A percentile compares a stretch with the other conserved stretches of the same genome.
Conservation (phyloP, 2,113 vertebrate genomes). For the Bufo gargarizans region DNA sequence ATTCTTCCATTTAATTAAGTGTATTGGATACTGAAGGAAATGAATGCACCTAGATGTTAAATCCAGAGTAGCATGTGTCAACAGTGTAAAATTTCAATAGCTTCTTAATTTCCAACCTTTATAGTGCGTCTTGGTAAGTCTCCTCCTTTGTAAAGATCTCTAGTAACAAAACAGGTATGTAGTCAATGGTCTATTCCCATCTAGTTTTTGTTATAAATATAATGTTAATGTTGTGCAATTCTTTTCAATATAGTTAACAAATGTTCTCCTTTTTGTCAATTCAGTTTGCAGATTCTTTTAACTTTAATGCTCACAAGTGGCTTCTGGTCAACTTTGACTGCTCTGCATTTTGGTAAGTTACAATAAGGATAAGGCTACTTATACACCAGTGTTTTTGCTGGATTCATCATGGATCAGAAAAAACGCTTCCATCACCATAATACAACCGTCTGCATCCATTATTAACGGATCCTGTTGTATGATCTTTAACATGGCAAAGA, state of each 20-base stretch:
- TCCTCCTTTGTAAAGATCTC: not conserved
- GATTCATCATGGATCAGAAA: too few species aligned
- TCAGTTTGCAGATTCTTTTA: conserved; percentile 97
- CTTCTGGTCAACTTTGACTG: conserved; percentile 96
- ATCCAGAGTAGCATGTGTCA: conserved; percentile 63
- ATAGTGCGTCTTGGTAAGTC: conserved; percentile 57
- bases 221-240: not conserved
- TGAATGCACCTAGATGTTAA: conserved; percentile 67
- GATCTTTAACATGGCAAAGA: too few species aligned
- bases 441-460: too few species aligned
- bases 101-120: conserved; percentile 24
- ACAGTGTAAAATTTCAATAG: conserved; percentile 70
- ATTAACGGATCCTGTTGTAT: too few species aligned
- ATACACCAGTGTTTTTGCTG: too few species aligned
- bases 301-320: conserved; percentile 98
- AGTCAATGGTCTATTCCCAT: not conserved
- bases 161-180: not conserved
- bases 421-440: too few species aligned
- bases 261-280: conserved; percentile 71
- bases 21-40: conserved; percentile 82
- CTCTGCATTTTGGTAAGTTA: conserved; percentile 94
- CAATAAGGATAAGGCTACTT: not conserved
- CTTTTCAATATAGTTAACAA: not conserved
- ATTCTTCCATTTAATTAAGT: conserved; percentile 63
- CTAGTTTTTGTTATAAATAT: not conserved